Conservation (phyloP, 23 tunicate species). For the Trididemnum clinides region DNA sequence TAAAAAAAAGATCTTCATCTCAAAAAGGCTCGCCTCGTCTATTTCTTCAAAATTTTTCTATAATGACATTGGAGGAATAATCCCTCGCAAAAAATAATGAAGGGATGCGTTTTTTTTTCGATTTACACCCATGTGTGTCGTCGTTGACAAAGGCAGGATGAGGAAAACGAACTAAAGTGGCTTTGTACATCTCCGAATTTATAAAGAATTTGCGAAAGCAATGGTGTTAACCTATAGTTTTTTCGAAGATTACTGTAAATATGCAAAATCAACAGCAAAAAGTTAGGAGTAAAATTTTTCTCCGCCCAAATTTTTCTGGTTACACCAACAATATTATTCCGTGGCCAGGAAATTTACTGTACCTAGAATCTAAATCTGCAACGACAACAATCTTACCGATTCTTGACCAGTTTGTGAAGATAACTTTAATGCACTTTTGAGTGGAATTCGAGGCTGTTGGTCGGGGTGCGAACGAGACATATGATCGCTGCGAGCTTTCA, state of each 20-base stretch:
- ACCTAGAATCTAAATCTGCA: neutral
- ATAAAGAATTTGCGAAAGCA: too few species aligned
- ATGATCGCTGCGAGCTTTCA: slow-evolving; percentile 27
- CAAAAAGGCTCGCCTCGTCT: too few species aligned
- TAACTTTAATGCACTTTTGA: slow-evolving; percentile 55
- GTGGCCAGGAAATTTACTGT: neutral
- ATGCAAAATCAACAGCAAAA: neutral
- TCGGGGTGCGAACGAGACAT: neutral
- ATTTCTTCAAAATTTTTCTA: too few species aligned
- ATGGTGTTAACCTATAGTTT: too few species aligned
- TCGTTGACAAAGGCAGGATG: too few species aligned
- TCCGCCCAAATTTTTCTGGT: neutral
- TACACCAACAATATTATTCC: neutral
- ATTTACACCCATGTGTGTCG: too few species aligned
- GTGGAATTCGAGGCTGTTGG: neutral
- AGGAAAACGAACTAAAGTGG: too few species aligned
- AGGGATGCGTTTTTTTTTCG: too few species aligned
- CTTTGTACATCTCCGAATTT: too few species aligned
- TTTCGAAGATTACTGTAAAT: neutral
- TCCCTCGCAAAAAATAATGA: too few species aligned
- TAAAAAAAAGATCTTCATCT: too few species aligned
- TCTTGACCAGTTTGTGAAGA: slow-evolving; percentile 20
- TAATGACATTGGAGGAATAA: too few species aligned
- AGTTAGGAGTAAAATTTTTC: neutral
- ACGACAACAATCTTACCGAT: slow-evolving; percentile 8